Evolutionary conservation across 2,113 vertebrate species (phyloP).

Genomic region (Oreochromis tanganicae): DNA sequence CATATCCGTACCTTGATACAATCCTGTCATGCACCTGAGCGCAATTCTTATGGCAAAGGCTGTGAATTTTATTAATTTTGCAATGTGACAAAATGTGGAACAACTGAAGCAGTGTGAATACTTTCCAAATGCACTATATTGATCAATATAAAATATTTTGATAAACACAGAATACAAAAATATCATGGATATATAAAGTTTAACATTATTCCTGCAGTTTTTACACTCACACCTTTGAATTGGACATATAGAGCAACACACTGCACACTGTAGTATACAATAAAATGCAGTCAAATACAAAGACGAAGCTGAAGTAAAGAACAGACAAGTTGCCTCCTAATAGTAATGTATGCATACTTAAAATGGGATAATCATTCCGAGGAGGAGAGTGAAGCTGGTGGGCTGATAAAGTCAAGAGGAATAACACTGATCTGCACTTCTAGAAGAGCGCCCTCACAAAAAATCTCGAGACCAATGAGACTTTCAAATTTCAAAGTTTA

Average conservation of each 20-base stretch:
- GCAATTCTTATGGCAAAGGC: not conserved
- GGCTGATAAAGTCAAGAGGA: not conserved
- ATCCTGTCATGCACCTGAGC: not conserved
- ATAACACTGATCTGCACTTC: too few relatives aligned
- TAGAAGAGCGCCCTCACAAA: too few relatives aligned
- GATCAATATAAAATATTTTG: not conserved
- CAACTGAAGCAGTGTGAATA: not conserved
- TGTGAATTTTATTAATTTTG: not conserved
- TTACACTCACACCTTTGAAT: not conserved
- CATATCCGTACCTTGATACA: not conserved
- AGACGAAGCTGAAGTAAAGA: not conserved
- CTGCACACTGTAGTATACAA: not conserved
- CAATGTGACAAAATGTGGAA: not conserved
- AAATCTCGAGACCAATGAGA: too few relatives aligned
- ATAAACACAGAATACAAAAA: not conserved
- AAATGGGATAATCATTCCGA: not conserved
- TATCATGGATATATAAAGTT: not conserved
- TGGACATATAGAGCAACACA: not conserved
- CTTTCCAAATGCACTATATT: not conserved
- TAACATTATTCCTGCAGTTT: not conserved
- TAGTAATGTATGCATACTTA: not conserved
- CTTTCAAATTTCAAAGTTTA: too few relatives aligned
- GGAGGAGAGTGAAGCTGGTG: not conserved
- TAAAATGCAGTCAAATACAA: not conserved
- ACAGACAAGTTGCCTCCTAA: not conserved